Evolutionary conservation across 1,140 invertebrate genomes (phyloP).

Genomic region (Pentalonia nigronervosa): DNA sequence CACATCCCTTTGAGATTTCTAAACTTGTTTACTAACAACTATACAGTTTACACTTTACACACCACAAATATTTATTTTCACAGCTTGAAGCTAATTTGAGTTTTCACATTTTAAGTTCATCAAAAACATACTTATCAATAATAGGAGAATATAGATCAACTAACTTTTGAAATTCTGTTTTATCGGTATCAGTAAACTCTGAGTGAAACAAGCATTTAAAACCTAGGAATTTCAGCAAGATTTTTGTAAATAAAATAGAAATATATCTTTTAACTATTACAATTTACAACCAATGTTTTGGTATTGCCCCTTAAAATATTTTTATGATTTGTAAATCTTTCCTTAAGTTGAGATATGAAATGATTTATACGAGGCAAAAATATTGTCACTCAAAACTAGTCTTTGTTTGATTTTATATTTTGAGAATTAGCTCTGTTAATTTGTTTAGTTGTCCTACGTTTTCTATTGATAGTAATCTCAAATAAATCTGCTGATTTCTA

Average conservation of each 20-base stretch:
- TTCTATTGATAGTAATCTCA: neutral
- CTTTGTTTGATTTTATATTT: neutral
- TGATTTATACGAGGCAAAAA: neutral
- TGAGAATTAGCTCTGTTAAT: neutral
- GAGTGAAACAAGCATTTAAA: neutral
- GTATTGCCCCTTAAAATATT: neutral
- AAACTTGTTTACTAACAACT: too few species aligned
- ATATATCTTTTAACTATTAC: too few species aligned
- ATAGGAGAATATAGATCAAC: neutral
- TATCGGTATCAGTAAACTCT: neutral
- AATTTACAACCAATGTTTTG: too few species aligned
- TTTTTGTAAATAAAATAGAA: too few species aligned
- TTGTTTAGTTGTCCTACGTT: neutral
- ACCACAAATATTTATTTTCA: too few species aligned
- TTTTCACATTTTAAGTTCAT: neutral
- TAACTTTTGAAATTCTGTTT: neutral
- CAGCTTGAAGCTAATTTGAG: neutral
- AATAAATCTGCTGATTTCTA: slow-evolving; percentile 7
- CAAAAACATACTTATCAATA: neutral
- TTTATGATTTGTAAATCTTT: neutral
- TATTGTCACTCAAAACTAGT: neutral
- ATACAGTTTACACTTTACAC: too few species aligned
- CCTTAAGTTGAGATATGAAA: neutral
- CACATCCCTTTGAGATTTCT: too few species aligned
- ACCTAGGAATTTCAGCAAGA: neutral